Evolutionary conservation across 2,888 invertebrate species (phyloP).

Genomic region (Oligia latruncula): DNA sequence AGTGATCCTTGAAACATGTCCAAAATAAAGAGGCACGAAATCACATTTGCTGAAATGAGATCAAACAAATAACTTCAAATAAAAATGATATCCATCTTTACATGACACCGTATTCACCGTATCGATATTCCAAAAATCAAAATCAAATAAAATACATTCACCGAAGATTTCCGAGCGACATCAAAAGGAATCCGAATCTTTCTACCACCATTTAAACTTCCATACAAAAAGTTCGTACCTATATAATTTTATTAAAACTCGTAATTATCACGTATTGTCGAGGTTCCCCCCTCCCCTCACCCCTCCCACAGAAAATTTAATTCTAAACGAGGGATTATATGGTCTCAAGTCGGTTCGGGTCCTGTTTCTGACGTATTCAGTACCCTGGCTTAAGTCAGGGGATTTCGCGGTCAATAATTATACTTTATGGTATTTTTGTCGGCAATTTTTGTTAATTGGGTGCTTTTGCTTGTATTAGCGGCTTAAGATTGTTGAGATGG

Average conservation of each 20-base stretch:
- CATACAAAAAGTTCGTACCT: conserved; percentile 19
- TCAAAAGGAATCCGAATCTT: conserved; percentile 27
- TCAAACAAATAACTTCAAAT: background rate
- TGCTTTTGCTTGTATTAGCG: conserved; percentile 32
- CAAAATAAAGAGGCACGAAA: background rate
- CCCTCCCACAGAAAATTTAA: conserved; percentile 70
- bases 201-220: conserved; percentile 12
- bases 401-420: conserved; percentile 53
- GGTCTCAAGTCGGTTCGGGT: conserved; percentile 70
- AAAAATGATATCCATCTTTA: background rate
- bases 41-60: background rate
- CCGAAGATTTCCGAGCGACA: background rate
- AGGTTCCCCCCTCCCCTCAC: background rate
- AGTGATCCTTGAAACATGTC: background rate
- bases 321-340: conserved; percentile 72
- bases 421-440: conserved; percentile 50
- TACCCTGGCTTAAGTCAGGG: conserved; percentile 51
- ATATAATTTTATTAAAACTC: conserved; percentile 52
- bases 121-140: background rate
- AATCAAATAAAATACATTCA: conserved; percentile 7
- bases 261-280: conserved; percentile 64
- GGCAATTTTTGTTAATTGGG: conserved; percentile 38
- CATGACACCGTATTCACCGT: background rate
- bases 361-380: conserved; percentile 70
- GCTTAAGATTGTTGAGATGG: conserved; percentile 38